Conservation (phyloP, 2,888 invertebrate genomes). For the Pyrrhosoma nymphula region DNA sequence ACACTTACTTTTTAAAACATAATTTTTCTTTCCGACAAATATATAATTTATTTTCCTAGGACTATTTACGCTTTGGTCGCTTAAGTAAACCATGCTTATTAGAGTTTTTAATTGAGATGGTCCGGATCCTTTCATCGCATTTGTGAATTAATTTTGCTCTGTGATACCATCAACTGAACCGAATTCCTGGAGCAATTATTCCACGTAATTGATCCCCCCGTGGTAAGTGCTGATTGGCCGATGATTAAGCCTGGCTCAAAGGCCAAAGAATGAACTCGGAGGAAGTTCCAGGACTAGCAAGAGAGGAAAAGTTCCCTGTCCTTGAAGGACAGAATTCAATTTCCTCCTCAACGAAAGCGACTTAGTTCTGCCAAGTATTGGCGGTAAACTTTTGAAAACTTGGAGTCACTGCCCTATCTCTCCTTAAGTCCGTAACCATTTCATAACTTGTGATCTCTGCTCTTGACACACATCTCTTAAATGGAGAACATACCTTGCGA, state of each 20-base stretch:
- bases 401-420: neutral
- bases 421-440: neutral
- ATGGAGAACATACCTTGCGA: neutral
- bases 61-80: too few relatives aligned
- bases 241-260: neutral
- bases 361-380: slow-evolving; percentile 40
- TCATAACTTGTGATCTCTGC: slow-evolving; percentile 23
- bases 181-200: slow-evolving; percentile 22
- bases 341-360: slow-evolving; percentile 11
- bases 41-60: too few relatives aligned
- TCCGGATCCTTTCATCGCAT: neutral
- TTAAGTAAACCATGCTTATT: too few relatives aligned
- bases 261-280: neutral
- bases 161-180: neutral
- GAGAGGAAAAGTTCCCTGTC: neutral
- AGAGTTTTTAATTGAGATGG: neutral
- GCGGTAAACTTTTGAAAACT: slow-evolving; percentile 34
- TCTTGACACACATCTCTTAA: slow-evolving; percentile 14
- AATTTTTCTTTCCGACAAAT: too few relatives aligned
- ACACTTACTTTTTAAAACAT: too few relatives aligned
- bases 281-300: neutral
- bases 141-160: neutral
- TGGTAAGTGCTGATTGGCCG: neutral
- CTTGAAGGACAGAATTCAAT: slow-evolving; percentile 52
- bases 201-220: neutral